These are phyloP conservation scores for Margarornis squamiger DNA, from an alignment of 2,797 vertebrate species.

Conservation along the genomic window DNA sequence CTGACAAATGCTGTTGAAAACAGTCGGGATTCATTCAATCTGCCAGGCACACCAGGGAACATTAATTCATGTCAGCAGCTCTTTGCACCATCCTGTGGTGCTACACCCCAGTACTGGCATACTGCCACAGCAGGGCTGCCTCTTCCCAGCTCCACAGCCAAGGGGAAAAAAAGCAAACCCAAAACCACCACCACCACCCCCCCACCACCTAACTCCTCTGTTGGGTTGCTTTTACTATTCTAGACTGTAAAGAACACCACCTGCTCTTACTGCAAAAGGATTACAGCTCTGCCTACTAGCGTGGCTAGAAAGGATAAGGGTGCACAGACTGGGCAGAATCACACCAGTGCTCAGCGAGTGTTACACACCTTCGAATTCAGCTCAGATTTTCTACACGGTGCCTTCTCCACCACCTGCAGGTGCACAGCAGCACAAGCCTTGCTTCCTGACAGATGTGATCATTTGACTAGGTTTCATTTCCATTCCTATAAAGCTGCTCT, in stretches of 20 bases:
- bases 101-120: neutral
- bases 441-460: neutral
- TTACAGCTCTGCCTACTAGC: neutral
- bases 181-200: neutral
- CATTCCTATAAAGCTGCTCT: neutral
- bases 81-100: neutral
- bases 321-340: neutral
- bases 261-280: neutral
- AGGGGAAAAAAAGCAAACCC: neutral
- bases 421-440: neutral
- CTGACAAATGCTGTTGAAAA: slow-evolving; percentile 35
- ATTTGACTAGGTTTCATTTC: neutral
- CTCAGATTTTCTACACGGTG: neutral
- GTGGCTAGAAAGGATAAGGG: neutral
- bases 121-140: neutral
- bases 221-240: neutral
- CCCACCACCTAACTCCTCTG: neutral
- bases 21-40: neutral
- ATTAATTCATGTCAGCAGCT: slow-evolving; percentile 7
- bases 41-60: slow-evolving; percentile 27
- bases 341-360: neutral
- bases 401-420: neutral
- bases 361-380: neutral
- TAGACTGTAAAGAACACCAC: neutral
- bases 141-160: neutral